Evolutionary conservation across 1,140 invertebrate genomes (phyloP).

Genomic region (Hermetia illucens): DNA sequence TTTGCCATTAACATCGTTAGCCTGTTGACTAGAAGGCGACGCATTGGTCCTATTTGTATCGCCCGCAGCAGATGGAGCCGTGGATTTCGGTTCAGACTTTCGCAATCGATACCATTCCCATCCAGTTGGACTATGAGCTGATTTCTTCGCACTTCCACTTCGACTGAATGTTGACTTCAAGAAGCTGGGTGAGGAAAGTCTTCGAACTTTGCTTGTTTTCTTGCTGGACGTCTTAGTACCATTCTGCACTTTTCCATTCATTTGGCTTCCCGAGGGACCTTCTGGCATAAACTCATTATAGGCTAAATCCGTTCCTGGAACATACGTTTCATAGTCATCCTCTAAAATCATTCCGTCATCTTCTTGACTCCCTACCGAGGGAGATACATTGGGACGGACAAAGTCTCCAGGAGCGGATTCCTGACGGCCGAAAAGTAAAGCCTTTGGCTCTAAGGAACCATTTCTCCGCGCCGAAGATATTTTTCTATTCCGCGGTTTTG

Average conservation of each 20-base stretch:
- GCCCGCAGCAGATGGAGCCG: too few species aligned
- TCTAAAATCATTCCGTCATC: conserved; percentile 24
- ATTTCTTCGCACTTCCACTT: conserved; percentile 12
- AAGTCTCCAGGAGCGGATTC: conserved; percentile 16
- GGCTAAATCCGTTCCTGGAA: conserved; percentile 23
- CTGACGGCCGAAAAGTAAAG: too few species aligned
- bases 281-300: conserved; percentile 31
- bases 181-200: conserved; percentile 46
- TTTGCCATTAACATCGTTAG: conserved; percentile 1
- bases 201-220: conserved; percentile 29
- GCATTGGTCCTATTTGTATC: too few species aligned
- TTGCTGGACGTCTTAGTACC: conserved; percentile 8
- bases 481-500: conserved; percentile 4
- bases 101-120: conserved; percentile 27
- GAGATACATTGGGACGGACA: conserved; percentile 5
- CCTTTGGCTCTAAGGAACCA: too few species aligned
- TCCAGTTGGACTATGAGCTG: conserved; percentile 24
- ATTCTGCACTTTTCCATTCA: conserved; percentile 9
- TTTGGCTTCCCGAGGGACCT: conserved; percentile 24
- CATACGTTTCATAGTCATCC: conserved; percentile 26
- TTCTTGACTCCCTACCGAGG: conserved; percentile 13
- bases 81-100: too few species aligned
- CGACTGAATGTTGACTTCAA: conserved; percentile 44
- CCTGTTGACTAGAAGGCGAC: too few species aligned
- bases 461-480: conserved; percentile 2